These are phyloP conservation scores for Ptychobarbus kaznakovi DNA, from an alignment of 2,797 vertebrate genomes.

Conservation along the genomic window DNA sequence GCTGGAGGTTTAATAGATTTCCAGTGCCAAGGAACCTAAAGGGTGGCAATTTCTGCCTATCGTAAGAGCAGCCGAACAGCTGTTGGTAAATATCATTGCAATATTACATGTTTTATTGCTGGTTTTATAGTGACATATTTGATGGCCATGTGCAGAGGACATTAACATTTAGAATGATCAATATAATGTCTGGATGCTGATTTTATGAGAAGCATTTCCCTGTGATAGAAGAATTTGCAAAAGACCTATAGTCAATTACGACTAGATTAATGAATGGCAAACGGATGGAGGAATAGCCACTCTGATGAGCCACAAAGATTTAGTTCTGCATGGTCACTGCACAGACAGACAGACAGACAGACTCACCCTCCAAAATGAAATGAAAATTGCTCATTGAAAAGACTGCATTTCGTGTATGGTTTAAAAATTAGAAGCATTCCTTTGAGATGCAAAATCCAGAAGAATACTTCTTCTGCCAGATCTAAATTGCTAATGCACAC, in stretches of 20 bases:
- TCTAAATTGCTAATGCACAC: conserved; percentile 82
- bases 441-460: conserved; percentile 82
- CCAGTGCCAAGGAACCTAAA: conserved; percentile 66
- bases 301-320: conserved; percentile 49
- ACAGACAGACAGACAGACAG: background rate
- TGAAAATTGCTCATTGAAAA: conserved; percentile 7
- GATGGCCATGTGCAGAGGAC: conserved; percentile 72
- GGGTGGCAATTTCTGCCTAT: conserved; percentile 49
- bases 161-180: conserved; percentile 83
- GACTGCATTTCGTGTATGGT: conserved; percentile 32
- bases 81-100: conserved; percentile 82
- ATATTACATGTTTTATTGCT: conserved; percentile 76
- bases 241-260: conserved; percentile 65
- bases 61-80: conserved; percentile 72
- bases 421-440: conserved; percentile 69
- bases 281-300: conserved; percentile 58
- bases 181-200: conserved; percentile 73
- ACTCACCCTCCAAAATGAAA: conserved; percentile 16
- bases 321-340: conserved; percentile 52
- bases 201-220: conserved; percentile 73
- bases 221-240: conserved; percentile 64
- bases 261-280: conserved; percentile 61
- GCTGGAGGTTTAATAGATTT: conserved; percentile 71
- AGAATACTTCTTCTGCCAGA: conserved; percentile 75
- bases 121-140: conserved; percentile 78